Conservation (phyloP, 2,113 vertebrate species). For the Camelus bactrianus region DNA sequence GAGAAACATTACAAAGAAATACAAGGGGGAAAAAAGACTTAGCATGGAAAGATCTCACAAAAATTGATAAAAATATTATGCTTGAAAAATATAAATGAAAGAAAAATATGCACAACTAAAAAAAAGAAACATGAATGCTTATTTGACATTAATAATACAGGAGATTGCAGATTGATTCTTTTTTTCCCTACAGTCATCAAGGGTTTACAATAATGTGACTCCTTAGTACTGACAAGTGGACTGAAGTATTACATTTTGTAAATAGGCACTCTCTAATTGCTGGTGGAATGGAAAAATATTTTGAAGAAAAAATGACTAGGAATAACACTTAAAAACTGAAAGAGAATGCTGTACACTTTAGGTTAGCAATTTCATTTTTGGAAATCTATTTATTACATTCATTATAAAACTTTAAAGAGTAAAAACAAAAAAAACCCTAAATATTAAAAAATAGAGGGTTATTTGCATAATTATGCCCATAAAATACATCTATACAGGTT, state of each 20-base stretch:
- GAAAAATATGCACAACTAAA: not conserved
- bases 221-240: not conserved
- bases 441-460: not conserved
- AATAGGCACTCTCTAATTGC: not conserved
- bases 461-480: not conserved
- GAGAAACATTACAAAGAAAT: slow-evolving; percentile 20
- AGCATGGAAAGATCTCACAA: not conserved
- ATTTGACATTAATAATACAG: not conserved
- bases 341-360: not conserved
- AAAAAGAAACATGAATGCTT: not conserved
- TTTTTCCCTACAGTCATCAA: not conserved
- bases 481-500: not conserved
- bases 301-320: not conserved
- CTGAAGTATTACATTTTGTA: not conserved
- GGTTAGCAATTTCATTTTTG: not conserved
- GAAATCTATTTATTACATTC: not conserved
- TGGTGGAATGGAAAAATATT: not conserved
- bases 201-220: not conserved
- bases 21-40: not conserved
- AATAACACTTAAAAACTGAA: not conserved
- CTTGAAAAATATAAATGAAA: not conserved
- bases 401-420: not conserved
- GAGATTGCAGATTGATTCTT: not conserved
- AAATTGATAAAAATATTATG: not conserved
- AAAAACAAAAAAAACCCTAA: not conserved